Percentiles rank a stretch among this genome's conserved stretches.
Evolutionary conservation across 2,888 invertebrate species (phyloP).

Genomic region (Acanthosepion esculentum): DNA sequence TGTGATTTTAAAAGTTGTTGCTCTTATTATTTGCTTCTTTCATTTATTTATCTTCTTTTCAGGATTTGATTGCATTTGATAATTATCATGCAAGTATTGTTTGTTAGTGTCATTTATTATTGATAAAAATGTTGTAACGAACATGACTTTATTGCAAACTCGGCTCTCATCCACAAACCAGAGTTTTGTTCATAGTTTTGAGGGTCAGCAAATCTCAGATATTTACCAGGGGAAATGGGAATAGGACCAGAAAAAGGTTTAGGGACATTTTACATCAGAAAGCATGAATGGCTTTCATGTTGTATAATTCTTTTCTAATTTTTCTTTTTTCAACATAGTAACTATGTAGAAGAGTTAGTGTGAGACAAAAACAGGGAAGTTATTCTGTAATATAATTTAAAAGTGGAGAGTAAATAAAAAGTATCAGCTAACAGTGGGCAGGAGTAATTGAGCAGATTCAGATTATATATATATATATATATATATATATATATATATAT

Average conservation of each 20-base stretch:
- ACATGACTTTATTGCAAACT: not conserved
- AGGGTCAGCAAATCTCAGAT: not conserved
- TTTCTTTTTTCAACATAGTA: not conserved
- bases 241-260: not conserved
- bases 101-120: not conserved
- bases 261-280: no score
- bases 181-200: not conserved
- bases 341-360: not conserved
- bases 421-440: not conserved
- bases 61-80: not conserved
- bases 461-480: not conserved
- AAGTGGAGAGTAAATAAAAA: not conserved
- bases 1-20: not conserved
- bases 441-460: not conserved
- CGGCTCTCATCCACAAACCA: no score
- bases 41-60: not conserved
- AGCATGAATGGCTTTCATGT: not conserved
- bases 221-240: not conserved
- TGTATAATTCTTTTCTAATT: not conserved
- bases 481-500: not conserved
- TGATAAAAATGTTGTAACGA: no score
- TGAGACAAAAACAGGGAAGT: not conserved
- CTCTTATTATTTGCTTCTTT: not conserved
- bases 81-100: not conserved
- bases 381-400: not conserved